Conservation (phyloP, 2,797 vertebrate genomes). For the Spheniscus humboldti region DNA sequence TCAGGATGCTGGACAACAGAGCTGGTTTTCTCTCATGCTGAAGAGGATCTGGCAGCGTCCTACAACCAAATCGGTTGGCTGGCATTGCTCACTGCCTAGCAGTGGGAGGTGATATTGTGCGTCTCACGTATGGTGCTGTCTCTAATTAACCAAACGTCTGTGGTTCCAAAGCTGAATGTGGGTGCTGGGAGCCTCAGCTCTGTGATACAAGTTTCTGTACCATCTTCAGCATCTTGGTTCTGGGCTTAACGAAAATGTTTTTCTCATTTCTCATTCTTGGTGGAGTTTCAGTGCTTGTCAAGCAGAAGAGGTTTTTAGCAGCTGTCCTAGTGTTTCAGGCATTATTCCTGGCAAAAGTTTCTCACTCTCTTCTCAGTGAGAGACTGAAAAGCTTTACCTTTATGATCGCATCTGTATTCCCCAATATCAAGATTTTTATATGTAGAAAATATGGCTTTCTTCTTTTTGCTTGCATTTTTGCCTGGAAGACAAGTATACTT, state of each 20-base stretch:
- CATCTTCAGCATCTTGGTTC: constrained; percentile 6
- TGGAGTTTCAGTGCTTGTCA: background rate
- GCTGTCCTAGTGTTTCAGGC: background rate
- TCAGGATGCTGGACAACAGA: constrained; percentile 10
- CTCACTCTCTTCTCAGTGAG: background rate
- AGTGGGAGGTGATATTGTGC: background rate
- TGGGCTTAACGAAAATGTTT: background rate
- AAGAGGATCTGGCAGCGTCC: background rate
- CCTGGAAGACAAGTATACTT: background rate
- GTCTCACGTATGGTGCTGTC: constrained; percentile 21
- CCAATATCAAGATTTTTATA: background rate
- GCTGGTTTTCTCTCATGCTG: background rate
- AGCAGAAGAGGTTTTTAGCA: background rate
- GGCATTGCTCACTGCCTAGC: background rate
- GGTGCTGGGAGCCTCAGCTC: background rate
- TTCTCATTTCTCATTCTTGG: background rate
- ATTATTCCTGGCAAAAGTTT: background rate
- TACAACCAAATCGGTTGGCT: background rate
- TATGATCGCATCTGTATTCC: background rate
- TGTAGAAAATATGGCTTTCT: background rate
- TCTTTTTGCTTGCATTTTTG: background rate
- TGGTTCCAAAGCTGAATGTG: background rate
- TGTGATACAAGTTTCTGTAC: background rate
- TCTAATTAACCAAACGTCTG: background rate
- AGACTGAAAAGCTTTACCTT: background rate